phyloP scores from a whole-genome alignment of 2,797 vertebrate genomes.

The Aratinga solstitialis region DNA sequence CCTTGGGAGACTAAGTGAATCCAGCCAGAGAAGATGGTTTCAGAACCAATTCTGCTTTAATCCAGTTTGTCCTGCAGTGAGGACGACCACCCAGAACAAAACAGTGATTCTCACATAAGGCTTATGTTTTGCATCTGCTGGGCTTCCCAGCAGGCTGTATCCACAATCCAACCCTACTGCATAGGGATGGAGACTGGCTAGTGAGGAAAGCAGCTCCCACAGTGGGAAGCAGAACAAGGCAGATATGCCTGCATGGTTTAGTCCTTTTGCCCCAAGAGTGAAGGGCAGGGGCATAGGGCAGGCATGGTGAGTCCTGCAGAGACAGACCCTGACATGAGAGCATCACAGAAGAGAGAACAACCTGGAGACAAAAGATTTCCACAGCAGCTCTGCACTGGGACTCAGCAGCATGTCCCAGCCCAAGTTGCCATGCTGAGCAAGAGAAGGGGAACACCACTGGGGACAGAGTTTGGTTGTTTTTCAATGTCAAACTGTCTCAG shows the following conservation, averaged over 20 bases:
- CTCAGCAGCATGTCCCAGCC: not conserved
- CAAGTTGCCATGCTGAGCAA: not conserved
- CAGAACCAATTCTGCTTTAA: not conserved
- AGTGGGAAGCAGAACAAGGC: not conserved
- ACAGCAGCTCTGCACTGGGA: not conserved
- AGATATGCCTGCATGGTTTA: not conserved
- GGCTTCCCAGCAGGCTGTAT: not conserved
- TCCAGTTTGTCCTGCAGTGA: not conserved
- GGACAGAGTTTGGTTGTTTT: not conserved
- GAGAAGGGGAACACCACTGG: not conserved
- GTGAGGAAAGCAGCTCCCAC: not conserved
- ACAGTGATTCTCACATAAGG: not conserved
- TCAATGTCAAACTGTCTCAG: not conserved
- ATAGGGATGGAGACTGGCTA: not conserved
- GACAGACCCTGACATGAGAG: not conserved
- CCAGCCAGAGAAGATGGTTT: not conserved
- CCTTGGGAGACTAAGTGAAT: not conserved
- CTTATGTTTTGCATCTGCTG: not conserved
- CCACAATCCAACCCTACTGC: not conserved
- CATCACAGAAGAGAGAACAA: not conserved
- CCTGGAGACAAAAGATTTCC: not conserved
- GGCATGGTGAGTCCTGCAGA: not conserved
- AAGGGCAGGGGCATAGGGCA: not conserved
- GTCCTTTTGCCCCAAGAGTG: not conserved
- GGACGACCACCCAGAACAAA: not conserved